phyloP scores from a whole-genome alignment of 2,113 vertebrate species.

The Pomatorhinus ruficollis region DNA sequence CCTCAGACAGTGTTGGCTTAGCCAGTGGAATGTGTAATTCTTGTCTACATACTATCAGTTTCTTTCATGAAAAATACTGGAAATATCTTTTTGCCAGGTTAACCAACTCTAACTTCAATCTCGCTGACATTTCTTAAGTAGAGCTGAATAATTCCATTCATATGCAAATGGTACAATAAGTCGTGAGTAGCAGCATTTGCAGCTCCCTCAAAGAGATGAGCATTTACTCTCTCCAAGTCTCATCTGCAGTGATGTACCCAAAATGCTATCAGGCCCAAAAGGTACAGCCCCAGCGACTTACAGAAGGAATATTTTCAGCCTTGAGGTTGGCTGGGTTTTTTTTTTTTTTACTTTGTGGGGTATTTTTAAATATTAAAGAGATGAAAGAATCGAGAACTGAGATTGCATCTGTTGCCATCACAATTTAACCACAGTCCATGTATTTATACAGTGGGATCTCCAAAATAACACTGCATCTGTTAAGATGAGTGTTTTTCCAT shows the following conservation, averaged over 20 bases:
- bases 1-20: neutral
- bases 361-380: conserved; percentile 55
- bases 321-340: neutral
- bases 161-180: conserved; percentile 1
- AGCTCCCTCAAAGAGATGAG: neutral
- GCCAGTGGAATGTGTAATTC: neutral
- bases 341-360: neutral
- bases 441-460: conserved; percentile 64
- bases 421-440: conserved; percentile 50
- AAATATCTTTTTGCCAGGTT: conserved; percentile 48
- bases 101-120: conserved; percentile 41
- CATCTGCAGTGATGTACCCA: neutral
- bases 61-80: conserved; percentile 33
- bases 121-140: neutral
- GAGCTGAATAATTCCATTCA: conserved; percentile 27
- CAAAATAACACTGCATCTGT: conserved; percentile 67
- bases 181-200: neutral
- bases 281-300: neutral
- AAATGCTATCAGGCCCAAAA: neutral
- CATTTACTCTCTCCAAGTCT: neutral
- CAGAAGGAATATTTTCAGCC: neutral
- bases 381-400: neutral
- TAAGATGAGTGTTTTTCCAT: conserved; percentile 62
- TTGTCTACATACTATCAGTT: neutral
- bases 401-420: conserved; percentile 61